These are phyloP conservation scores for Channa striata DNA, from an alignment of 2,797 vertebrate species.

Conservation along the genomic window DNA sequence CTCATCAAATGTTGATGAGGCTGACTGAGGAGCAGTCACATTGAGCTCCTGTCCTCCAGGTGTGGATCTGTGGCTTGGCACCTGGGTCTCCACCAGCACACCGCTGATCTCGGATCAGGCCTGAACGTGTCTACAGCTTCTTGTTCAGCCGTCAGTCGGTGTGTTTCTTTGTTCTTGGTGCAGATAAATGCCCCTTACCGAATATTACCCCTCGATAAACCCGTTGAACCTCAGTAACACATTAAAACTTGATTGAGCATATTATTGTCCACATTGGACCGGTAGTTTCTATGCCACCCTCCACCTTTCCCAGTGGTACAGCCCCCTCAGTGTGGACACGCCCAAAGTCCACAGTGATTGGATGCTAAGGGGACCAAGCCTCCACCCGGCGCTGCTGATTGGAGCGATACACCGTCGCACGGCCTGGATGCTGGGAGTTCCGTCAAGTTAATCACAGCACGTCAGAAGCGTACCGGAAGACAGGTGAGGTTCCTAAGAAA, in stretches of 20 bases:
- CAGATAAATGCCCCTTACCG: too few relatives aligned
- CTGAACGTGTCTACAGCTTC: background rate
- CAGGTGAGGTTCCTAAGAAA: background rate
- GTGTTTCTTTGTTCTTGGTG: background rate
- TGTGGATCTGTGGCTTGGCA: slow-evolving; percentile 7
- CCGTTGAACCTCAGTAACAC: background rate
- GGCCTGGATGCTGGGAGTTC: slow-evolving; percentile 70
- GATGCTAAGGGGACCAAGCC: slow-evolving; percentile 61
- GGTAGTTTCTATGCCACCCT: slow-evolving; percentile 35
- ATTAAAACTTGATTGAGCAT: too few relatives aligned
- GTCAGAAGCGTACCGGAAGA: background rate
- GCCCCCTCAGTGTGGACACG: slow-evolving; percentile 68
- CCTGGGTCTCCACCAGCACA: slow-evolving; percentile 14
- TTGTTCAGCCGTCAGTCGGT: slow-evolving; percentile 1
- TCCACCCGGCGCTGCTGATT: slow-evolving; percentile 70
- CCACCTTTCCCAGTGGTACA: slow-evolving; percentile 67
- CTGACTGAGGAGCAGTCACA: slow-evolving; percentile 16
- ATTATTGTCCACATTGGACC: background rate
- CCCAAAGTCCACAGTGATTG: slow-evolving; percentile 76
- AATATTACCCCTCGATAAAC: too few relatives aligned
- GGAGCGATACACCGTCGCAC: slow-evolving; percentile 61
- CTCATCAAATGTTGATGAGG: slow-evolving; percentile 2
- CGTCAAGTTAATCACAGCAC: slow-evolving; percentile 1
- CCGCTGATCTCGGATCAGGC: slow-evolving; percentile 27
- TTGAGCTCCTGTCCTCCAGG: slow-evolving; percentile 24